Percentiles rank a stretch among this genome's conserved stretches.
Evolutionary conservation across 2,888 invertebrate species (phyloP).

Genomic region (Alitta virens): DNA sequence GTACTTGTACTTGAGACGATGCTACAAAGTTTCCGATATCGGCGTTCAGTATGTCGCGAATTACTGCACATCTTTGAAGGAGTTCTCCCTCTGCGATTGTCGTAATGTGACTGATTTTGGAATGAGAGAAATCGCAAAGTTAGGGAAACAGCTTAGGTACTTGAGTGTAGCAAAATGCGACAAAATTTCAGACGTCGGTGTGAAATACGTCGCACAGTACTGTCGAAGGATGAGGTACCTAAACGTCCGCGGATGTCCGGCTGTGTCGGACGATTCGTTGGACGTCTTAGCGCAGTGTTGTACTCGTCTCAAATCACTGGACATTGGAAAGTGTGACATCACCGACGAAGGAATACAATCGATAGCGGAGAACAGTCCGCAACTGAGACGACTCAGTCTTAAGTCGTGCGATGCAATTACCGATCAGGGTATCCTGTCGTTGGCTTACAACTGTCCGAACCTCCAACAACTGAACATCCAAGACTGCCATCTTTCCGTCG

Average conservation of each 20-base stretch:
- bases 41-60: conserved; percentile 89
- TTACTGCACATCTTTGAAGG: conserved; percentile 79
- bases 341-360: conserved; percentile 85
- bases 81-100: conserved; percentile 84
- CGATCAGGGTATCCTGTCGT: conserved; percentile 81
- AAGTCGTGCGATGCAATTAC: conserved; percentile 89
- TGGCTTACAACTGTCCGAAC: conserved; percentile 86
- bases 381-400: conserved; percentile 83
- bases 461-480: conserved; percentile 89
- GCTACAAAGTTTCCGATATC: conserved; percentile 84
- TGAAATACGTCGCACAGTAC: conserved; percentile 80
- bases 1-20: conserved; percentile 83
- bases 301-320: conserved; percentile 79
- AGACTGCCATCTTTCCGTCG: conserved; percentile 84
- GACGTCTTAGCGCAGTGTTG: conserved; percentile 82
- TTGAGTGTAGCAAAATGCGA: conserved; percentile 92
- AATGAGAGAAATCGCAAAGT: conserved; percentile 79
- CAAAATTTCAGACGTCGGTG: conserved; percentile 78
- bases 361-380: conserved; percentile 73
- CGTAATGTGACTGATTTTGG: conserved; percentile 83
- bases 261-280: conserved; percentile 88
- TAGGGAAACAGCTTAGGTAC: conserved; percentile 85
- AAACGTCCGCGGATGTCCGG: conserved; percentile 89
- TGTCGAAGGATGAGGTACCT: conserved; percentile 84
- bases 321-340: conserved; percentile 90